Evolutionary conservation across 2,888 invertebrate species (phyloP).

Genomic region (Brenthis hecate): DNA sequence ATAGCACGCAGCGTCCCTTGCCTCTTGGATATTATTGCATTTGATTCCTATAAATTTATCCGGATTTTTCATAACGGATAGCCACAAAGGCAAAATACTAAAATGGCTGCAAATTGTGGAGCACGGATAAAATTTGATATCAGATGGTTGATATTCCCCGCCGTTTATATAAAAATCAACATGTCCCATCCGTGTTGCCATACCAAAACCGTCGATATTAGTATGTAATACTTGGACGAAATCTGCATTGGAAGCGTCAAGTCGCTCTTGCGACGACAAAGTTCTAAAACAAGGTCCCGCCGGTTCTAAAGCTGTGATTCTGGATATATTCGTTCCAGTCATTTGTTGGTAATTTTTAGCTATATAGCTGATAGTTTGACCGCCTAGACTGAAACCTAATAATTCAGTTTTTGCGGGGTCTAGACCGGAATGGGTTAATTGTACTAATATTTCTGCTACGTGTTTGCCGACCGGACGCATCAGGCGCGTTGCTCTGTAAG

Average conservation of each 20-base stretch:
- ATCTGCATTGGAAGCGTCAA: slow-evolving; percentile 65
- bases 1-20: slow-evolving; percentile 64
- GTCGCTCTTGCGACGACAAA: slow-evolving; percentile 53
- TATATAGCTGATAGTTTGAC: slow-evolving; percentile 69
- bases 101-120: slow-evolving; percentile 72
- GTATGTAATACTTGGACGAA: slow-evolving; percentile 74
- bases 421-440: slow-evolving; percentile 60
- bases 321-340: slow-evolving; percentile 65
- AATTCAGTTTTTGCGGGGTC: slow-evolving; percentile 65
- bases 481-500: slow-evolving; percentile 64
- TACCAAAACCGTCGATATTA: slow-evolving; percentile 75
- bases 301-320: slow-evolving; percentile 69
- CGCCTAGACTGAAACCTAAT: slow-evolving; percentile 72
- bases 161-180: slow-evolving; percentile 74
- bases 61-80: slow-evolving; percentile 61
- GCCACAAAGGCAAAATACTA: slow-evolving; percentile 61
- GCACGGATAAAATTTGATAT: slow-evolving; percentile 62
- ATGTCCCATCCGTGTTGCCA: slow-evolving; percentile 72
- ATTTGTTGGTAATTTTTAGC: slow-evolving; percentile 63
- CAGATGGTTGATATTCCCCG: slow-evolving; percentile 72
- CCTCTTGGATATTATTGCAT: slow-evolving; percentile 66
- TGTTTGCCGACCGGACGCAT: slow-evolving; percentile 76
- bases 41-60: slow-evolving; percentile 63
- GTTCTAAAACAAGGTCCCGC: slow-evolving; percentile 73
- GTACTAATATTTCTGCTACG: slow-evolving; percentile 64